Evolutionary conservation across 2,113 vertebrate species (phyloP).

Genomic region (Nothoprocta perdicaria): DNA sequence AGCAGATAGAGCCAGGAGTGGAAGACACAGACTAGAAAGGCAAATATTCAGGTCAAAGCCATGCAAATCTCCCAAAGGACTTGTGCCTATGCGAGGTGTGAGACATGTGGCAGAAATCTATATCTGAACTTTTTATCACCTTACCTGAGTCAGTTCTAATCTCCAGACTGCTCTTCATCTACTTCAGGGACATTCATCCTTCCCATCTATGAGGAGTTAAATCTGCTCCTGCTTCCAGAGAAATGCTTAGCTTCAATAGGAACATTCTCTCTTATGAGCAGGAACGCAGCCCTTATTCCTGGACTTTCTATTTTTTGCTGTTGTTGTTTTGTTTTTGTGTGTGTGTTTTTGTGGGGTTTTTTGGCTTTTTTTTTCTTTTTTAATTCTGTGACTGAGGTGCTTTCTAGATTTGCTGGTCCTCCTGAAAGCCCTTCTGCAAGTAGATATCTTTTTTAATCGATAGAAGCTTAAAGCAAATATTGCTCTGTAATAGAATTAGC

Average conservation of each 20-base stretch:
- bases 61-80: not conserved
- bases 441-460: not conserved
- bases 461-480: not conserved
- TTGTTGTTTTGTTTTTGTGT: not conserved
- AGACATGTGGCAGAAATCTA: not conserved
- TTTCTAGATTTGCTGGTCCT: not conserved
- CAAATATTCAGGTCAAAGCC: not conserved
- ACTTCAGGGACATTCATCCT: not conserved
- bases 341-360: too few relatives aligned
- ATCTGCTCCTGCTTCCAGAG: not conserved
- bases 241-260: not conserved
- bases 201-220: not conserved
- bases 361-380: not conserved
- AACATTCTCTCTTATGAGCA: not conserved
- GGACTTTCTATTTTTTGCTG: not conserved
- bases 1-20: not conserved
- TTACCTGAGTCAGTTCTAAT: not conserved
- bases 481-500: not conserved
- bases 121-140: not conserved
- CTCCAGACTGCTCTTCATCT: not conserved
- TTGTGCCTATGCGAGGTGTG: not conserved
- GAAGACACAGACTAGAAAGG: not conserved
- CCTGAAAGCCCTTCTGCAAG: not conserved
- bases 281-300: not conserved
- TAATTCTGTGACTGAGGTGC: not conserved